Evolutionary conservation across 2,888 invertebrate species (phyloP), one percentile per base, ranked within the genome.

Genomic region (Vanessa cardui): DNA sequence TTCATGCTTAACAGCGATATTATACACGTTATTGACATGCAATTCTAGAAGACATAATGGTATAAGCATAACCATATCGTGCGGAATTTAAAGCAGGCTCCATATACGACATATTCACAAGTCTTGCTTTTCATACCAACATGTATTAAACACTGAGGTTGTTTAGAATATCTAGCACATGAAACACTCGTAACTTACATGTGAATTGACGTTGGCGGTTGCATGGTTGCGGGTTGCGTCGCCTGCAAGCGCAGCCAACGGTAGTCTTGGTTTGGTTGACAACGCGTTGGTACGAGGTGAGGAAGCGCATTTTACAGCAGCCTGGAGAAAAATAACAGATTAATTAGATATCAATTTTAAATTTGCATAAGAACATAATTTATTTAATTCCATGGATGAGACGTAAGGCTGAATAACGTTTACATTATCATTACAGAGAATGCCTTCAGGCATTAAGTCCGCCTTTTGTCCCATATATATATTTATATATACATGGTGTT

Each of bases 231-330:
- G 88, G 74, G 86, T 81, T 62, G 89, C 79, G 78, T 91, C 92
- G 73, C 87, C 85, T 70, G 89, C 84, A 78, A 91, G 77, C 74
- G 90, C 87, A 70, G 87, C 88, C 81, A 91, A 80, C 74, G 91
- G 91, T 78, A 90, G 76, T 71, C 92, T 87, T 76, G 92, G 88
- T 79, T 92, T 92, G 79, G 87, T 89, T 76, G 92, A 90, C 86
- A 92, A 85, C 80, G 89, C 88, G 77, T 87, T 90, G 78, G 90
- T 91, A 76, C 92, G 91, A 80, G 92, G 92, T 78, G 90, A 91
- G 74, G 92, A 88, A 84, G 86, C 92, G 83, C 90, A 90, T 89
- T 92, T 92, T 76, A 92, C 90, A 81, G 91, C 91, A 86, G 92
- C 90, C 92, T 92, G 88, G 49, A 58, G 73, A 79, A 54, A 59